Conservation (phyloP, 2,888 invertebrate species). For the Drosophila yooni region DNA sequence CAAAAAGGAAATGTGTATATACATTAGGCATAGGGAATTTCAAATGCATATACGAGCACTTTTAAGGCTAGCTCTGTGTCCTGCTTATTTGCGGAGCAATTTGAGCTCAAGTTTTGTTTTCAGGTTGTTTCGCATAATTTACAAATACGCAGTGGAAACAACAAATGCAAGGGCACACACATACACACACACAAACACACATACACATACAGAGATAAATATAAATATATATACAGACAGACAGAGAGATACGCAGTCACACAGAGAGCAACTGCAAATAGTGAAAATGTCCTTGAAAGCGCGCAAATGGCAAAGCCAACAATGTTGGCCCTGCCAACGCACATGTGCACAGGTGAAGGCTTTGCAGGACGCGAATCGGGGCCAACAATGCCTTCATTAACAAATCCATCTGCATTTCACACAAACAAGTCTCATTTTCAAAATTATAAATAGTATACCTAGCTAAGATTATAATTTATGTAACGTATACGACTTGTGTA, state of each 20-base stretch:
- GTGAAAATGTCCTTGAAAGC: slow-evolving; percentile 73
- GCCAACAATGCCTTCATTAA: slow-evolving; percentile 24
- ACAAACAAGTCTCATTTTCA: not conserved
- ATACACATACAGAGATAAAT: slow-evolving; percentile 6
- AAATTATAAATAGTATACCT: slow-evolving; percentile 2
- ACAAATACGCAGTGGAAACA: slow-evolving; percentile 35
- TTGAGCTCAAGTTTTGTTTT: slow-evolving; percentile 35
- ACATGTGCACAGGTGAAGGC: slow-evolving; percentile 63
- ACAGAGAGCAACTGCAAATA: slow-evolving; percentile 74
- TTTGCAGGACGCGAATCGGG: slow-evolving; percentile 42
- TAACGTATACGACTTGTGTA: not conserved
- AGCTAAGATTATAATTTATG: not conserved
- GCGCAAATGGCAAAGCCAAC: slow-evolving; percentile 67
- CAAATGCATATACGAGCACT: slow-evolving; percentile 46
- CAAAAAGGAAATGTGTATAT: slow-evolving; percentile 8
- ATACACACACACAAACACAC: slow-evolving; percentile 15
- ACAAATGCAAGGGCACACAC: slow-evolving; percentile 53
- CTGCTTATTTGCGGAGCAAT: slow-evolving; percentile 67
- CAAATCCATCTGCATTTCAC: slow-evolving; percentile 12
- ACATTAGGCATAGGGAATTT: slow-evolving; percentile 42
- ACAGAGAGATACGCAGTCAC: slow-evolving; percentile 30
- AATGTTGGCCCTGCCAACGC: slow-evolving; percentile 40
- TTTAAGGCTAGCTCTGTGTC: slow-evolving; percentile 35
- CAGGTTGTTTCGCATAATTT: slow-evolving; percentile 44
- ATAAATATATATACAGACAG: slow-evolving; percentile 3